Base-by-base conservation (phyloP, 2,888 invertebrate species). In the Spilosoma lubricipeda region DNA sequence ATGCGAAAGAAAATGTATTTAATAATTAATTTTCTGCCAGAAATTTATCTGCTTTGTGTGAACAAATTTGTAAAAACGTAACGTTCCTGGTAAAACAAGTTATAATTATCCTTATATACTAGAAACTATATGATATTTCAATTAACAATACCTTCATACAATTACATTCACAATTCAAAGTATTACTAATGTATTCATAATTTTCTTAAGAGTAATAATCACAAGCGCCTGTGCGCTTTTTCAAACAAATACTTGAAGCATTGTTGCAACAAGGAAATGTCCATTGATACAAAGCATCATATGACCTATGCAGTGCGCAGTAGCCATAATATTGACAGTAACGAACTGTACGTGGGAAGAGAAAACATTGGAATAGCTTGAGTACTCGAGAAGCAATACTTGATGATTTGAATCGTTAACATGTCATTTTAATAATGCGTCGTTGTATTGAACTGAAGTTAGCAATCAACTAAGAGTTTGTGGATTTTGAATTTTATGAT, bases 281-380 rank as follows among this genome's bases (percentile, higher is more conserved):
- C 23, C 77, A 71, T 59, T 30, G 73, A 77, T 65, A 77, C 65
- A 72, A 63, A 66, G 70, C 65, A 72, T 68, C 67, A n/a, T 64
- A 59, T 74, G 69, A 72, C 48, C 13, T 67, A 56, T 76, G 69
- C 63, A 77, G 36, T 66, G 63, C 72, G 65, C 63, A 77, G 56
- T 72, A 75, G 76, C 82, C 78, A 85, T 81, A 88, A 85, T 86
- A 85, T 89, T 89, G 86, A 88, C 84, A 84, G 82, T 87, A 80
- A 80, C 76, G 68, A 78, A 76, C 72, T 72, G 74, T 73, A 78
- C 84, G 88, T 88, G 88, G 88, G 88, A 85, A 87, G 86, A 71
- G 68, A 86, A 80, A 81, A 86, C 81, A 80, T 78, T 80, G 67
- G 73, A 84, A 77, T 77, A 81, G 75, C 76, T 78, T 74, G 81